Base-by-base conservation (phyloP, 2,113 vertebrate genomes). In the Nothoprocta perdicaria region DNA sequence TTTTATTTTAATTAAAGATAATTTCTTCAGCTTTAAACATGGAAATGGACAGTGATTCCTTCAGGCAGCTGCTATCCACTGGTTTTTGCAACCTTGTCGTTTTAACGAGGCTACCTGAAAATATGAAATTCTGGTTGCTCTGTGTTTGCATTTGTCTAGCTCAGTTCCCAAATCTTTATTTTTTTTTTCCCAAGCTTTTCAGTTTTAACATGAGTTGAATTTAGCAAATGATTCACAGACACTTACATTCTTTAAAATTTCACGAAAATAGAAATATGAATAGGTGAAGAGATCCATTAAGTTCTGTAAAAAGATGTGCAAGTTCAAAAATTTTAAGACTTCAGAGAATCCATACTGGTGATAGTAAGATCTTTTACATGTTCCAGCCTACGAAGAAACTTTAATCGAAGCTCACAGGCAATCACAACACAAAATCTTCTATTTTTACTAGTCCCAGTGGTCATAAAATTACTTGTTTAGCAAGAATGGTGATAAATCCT, bases 1-100 rank as follows among this genome's bases (percentile, higher is more conserved):
- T 85, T 91, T 89, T 80, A 85, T 92, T 91, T 53, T 89, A 89
- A 95, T 88, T 93, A 87, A 82, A 75, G 33, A 87, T 65, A 92
- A 67, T 83, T 77, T 0, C 1, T 91, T 87, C 80, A 85, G 65
- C 57, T 78, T 93, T 79, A 90, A 68, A 89, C 46, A 75, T 31
- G 33, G 29, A 77, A 85, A 68, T 43, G 84, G 92, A 85, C 69
- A 83, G 81, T 29, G 14, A 63, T 80, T 90, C 61, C 80, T 95
- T 61, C 61, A 87, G 81, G 84, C 75, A 92, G 50, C 33, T 60
- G 22, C 55, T 63, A n/a, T 41, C n/a, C 55, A 62, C 0, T 3
- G 50, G 0, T 71, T 52, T 52, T 27, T 52, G 46, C 48, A 38
- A 21, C 8, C 8, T 7, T 7, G 16, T 26, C 4, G 57, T 63